phyloP scores from a whole-genome alignment of 2,797 vertebrate species.

The Pangasius mekongensis region DNA sequence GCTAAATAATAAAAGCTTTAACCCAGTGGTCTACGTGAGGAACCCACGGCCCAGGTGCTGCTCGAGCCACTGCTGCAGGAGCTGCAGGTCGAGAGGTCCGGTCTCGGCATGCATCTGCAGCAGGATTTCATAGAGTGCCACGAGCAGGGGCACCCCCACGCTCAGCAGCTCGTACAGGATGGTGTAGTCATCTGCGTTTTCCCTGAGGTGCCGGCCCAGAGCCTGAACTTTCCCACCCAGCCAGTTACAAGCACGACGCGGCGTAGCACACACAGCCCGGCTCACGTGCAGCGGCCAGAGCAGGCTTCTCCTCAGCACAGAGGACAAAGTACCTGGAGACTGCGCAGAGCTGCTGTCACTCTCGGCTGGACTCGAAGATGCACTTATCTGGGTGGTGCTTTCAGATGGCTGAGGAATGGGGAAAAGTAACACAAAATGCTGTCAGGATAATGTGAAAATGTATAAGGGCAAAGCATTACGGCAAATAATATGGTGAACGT shows the following conservation, averaged over 20 bases:
- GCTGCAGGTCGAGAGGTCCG: conserved; percentile 74
- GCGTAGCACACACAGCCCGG: conserved; percentile 81
- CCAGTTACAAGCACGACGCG: conserved; percentile 79
- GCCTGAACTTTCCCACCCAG: conserved; percentile 76
- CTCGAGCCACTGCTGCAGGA: conserved; percentile 80
- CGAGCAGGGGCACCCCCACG: conserved; percentile 88
- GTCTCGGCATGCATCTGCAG: conserved; percentile 85
- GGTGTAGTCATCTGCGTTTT: conserved; percentile 87
- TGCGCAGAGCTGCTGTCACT: conserved; percentile 69
- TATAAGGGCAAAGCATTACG: neutral
- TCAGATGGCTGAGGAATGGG: conserved; percentile 30
- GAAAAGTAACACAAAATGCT: neutral
- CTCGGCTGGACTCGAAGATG: conserved; percentile 27
- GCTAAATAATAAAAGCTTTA: neutral
- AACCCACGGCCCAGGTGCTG: conserved; percentile 66
- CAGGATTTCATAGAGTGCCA: conserved; percentile 85
- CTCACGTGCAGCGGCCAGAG: conserved; percentile 85
- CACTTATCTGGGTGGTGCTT: conserved; percentile 26
- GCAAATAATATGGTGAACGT: conserved; percentile 14
- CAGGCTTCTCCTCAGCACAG: conserved; percentile 82
- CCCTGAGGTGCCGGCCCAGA: conserved; percentile 81
- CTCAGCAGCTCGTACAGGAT: conserved; percentile 92
- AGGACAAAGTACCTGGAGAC: conserved; percentile 92
- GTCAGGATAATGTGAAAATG: neutral
- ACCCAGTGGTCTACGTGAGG: conserved; percentile 54